These are phyloP conservation scores for Gryllus bimaculatus DNA, from an alignment of 1,140 invertebrate species.

Conservation along the genomic window DNA sequence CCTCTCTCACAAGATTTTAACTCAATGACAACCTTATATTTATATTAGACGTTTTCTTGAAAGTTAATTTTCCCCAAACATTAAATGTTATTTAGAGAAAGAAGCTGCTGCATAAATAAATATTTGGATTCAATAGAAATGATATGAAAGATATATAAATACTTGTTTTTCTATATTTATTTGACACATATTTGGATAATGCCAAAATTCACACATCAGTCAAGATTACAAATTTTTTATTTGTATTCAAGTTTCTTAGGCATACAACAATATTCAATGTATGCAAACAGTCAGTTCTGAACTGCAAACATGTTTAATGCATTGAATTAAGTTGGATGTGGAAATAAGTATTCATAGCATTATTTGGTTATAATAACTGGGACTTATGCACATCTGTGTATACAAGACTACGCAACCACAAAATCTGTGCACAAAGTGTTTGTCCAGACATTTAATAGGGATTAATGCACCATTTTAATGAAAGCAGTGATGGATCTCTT, in stretches of 20 bases:
- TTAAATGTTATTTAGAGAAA: too few species aligned
- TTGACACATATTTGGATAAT: slow-evolving; percentile 2
- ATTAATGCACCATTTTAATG: neutral
- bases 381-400: neutral
- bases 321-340: neutral
- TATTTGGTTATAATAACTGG: neutral
- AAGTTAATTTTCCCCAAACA: too few species aligned
- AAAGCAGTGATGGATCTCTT: neutral
- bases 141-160: too few species aligned
- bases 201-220: slow-evolving; percentile 4
- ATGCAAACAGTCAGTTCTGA: neutral
- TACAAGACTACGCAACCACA: neutral
- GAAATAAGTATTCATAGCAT: neutral
- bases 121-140: too few species aligned
- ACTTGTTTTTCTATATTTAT: neutral
- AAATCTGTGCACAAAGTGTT: neutral
- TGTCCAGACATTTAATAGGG: neutral
- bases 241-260: neutral
- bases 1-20: too few species aligned
- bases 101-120: too few species aligned
- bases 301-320: neutral
- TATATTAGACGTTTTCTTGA: too few species aligned
- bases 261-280: slow-evolving; percentile 5
- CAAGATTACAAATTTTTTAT: slow-evolving; percentile 3
- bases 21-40: too few species aligned